phyloP scores from a whole-genome alignment of 2,113 vertebrate genomes.

The Saguinus midas region DNA sequence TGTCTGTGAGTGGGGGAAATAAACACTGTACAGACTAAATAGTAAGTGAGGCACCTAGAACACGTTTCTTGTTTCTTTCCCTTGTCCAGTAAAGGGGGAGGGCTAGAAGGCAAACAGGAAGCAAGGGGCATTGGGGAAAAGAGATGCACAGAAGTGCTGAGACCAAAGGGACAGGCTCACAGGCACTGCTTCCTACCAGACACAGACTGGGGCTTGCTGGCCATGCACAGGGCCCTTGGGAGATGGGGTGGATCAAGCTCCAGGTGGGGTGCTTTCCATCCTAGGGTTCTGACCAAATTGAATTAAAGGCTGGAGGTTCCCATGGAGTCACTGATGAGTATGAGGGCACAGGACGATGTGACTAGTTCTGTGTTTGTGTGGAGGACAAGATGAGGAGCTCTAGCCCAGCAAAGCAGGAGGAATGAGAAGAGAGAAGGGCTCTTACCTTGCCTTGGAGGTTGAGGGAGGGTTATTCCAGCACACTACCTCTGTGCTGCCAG shows the following conservation, averaged over 20 bases:
- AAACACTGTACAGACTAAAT: neutral
- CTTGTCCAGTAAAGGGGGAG: neutral
- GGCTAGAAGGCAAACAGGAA: neutral
- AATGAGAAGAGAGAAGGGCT: neutral
- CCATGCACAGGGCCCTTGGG: too few species aligned
- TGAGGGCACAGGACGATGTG: neutral
- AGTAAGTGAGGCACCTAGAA: neutral
- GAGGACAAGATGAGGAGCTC: neutral
- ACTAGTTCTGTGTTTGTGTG: neutral
- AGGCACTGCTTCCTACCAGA: neutral
- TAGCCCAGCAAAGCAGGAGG: neutral
- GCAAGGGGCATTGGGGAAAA: neutral
- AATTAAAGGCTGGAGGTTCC: neutral
- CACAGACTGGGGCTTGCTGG: neutral
- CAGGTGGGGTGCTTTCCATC: neutral
- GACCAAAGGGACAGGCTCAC: neutral
- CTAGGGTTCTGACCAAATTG: neutral
- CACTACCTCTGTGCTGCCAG: neutral
- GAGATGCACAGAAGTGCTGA: neutral
- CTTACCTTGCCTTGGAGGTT: neutral
- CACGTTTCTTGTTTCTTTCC: neutral
- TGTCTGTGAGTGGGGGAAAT: neutral
- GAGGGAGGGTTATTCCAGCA: neutral
- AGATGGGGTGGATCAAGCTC: neutral
- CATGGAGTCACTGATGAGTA: neutral